These are phyloP conservation scores for Sparus aurata DNA, from an alignment of 2,797 vertebrate species.

Conservation along the genomic window DNA sequence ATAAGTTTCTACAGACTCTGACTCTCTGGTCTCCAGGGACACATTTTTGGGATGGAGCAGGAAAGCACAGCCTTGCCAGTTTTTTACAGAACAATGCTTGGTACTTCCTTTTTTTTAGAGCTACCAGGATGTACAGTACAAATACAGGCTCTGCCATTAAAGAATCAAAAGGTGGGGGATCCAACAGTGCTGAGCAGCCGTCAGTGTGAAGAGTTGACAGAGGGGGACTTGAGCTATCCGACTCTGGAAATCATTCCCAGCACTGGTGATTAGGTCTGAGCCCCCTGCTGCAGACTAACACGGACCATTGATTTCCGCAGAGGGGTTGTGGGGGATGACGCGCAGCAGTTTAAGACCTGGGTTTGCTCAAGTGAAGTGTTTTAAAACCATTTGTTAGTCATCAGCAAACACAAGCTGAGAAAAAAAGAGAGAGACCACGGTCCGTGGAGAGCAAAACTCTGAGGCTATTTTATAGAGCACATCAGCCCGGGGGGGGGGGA, in stretches of 20 bases:
- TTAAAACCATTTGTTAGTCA: conserved; percentile 70
- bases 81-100: conserved; percentile 48
- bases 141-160: background rate
- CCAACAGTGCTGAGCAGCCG: conserved; percentile 7
- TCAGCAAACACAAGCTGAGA: conserved; percentile 50
- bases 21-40: conserved; percentile 1
- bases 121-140: background rate
- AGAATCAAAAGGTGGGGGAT: background rate
- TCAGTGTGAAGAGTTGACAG: conserved; percentile 11
- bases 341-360: conserved; percentile 9
- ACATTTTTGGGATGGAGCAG: conserved; percentile 30
- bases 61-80: conserved; percentile 33
- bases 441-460: conserved; percentile 48
- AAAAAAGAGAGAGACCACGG: conserved; percentile 15
- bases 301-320: conserved; percentile 53
- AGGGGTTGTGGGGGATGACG: conserved; percentile 1
- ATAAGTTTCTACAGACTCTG: background rate
- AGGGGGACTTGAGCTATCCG: conserved; percentile 27
- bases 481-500: conserved; percentile 28
- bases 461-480: conserved; percentile 53
- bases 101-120: conserved; percentile 14
- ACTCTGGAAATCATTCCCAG: conserved; percentile 39
- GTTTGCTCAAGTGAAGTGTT: conserved; percentile 63
- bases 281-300: conserved; percentile 56
- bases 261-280: conserved; percentile 29